Evolutionary conservation across 2,797 vertebrate species (phyloP).

Genomic region (Eulemur albifrons): DNA sequence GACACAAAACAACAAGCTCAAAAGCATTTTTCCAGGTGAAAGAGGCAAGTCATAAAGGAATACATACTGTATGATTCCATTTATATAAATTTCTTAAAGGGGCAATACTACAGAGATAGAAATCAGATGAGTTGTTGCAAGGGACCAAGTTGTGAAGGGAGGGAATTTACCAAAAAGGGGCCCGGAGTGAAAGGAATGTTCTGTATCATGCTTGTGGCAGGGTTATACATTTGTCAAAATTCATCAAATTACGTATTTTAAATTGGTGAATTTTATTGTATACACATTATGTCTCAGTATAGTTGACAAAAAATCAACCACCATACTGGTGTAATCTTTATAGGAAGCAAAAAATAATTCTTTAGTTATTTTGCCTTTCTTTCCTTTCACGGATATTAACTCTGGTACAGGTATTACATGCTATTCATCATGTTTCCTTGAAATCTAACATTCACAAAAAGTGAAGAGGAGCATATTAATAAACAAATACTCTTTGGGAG

Average conservation of each 20-base stretch:
- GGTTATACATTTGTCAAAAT: not conserved
- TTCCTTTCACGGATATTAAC: not conserved
- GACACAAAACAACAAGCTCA: not conserved
- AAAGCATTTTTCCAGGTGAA: not conserved
- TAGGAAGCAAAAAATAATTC: not conserved
- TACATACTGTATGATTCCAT: not conserved
- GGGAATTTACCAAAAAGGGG: not conserved
- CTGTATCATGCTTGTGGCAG: not conserved
- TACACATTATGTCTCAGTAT: not conserved
- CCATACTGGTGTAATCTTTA: not conserved
- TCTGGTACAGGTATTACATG: not conserved
- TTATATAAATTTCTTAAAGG: not conserved
- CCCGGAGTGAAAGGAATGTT: not conserved
- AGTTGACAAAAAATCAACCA: not conserved
- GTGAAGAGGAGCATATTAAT: conserved; percentile 31
- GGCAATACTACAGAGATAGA: not conserved
- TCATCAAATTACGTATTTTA: not conserved
- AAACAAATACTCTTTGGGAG: conserved; percentile 57
- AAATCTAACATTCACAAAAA: not conserved
- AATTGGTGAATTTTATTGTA: not conserved
- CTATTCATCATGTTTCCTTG: not conserved
- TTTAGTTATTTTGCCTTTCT: not conserved
- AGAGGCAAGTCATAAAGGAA: not conserved
- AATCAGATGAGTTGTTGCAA: not conserved
- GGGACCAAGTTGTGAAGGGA: not conserved